Base-by-base conservation (phyloP, 2,113 vertebrate genomes). In the Strigops habroptila region DNA sequence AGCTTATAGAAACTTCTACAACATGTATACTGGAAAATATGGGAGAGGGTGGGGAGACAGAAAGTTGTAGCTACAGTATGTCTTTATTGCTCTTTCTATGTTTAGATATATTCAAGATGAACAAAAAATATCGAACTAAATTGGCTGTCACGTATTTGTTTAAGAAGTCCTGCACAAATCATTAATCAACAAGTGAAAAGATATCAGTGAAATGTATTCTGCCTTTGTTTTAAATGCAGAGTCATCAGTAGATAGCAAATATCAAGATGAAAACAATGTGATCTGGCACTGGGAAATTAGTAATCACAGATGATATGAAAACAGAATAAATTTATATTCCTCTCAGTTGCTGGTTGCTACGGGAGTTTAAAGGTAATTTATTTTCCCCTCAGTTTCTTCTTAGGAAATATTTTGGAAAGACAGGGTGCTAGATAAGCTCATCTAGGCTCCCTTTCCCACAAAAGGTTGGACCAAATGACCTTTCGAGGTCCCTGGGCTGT, bases 1-100 rank as follows among this genome's bases (percentile, higher is more conserved):
- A 83, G 57, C 81, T 93, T 94, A 83, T 43, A 93, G 64, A 80
- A 88, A 85, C 19, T 88, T 96, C 88, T 91, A 31, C 31, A 75
- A 41, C 1, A 2, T 52, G 49, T 16, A 4, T 69, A 12, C 22
- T 64, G 49, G 13, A 90, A 90, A 96, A 82, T 49, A 71, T 10
- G 8, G n/a, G 69, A 44, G 21, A 37, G 30, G 10, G 59, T 33
- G 5, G 7, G 3, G 6, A 23, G 9, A 80, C 30, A 88, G 67
- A 73, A 82, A 67, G 7, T 18, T 71, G 51, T 12, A 48, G 6
- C 6, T 67, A 18, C 12, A 37, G 7, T 30, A 51, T 35, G 12
- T n/a, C 33, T 65, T 67, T 37, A 43, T 51, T 67, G 15, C 11
- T 46, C 7, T 70, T 77, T 68, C 10, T 77, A 33, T 10, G 3